These are phyloP conservation scores for Periophthalmus modestus DNA, from an alignment of 2,113 vertebrate genomes.

Conservation along the genomic window DNA sequence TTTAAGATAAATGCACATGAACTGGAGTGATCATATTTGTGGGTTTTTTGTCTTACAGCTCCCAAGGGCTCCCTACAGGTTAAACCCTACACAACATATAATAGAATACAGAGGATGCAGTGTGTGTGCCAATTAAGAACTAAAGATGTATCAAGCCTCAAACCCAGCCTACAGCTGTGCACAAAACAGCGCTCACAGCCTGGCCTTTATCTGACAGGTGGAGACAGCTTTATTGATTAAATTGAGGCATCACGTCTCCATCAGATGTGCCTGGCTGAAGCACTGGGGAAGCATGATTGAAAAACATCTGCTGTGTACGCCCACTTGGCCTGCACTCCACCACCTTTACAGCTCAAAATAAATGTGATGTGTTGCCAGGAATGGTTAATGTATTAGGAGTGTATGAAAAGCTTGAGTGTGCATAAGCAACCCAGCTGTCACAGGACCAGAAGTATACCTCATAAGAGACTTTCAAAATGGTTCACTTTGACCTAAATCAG, in stretches of 20 bases:
- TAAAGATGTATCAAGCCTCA: background rate
- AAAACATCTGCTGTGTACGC: slow-evolving; percentile 10
- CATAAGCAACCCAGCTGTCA: slow-evolving; percentile 1
- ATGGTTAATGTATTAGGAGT: background rate
- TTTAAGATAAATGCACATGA: background rate
- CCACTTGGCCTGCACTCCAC: background rate
- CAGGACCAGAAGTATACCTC: background rate
- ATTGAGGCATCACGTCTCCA: slow-evolving; percentile 10
- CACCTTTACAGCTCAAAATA: slow-evolving; percentile 10
- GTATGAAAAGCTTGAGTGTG: background rate
- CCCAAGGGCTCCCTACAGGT: background rate
- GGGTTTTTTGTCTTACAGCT: background rate
- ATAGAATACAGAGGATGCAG: background rate
- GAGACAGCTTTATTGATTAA: slow-evolving; percentile 10
- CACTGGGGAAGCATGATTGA: slow-evolving; percentile 5
- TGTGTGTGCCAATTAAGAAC: background rate
- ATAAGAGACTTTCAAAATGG: background rate
- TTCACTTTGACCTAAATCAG: background rate
- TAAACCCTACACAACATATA: background rate
- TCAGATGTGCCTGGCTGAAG: slow-evolving; percentile 3
- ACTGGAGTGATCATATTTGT: background rate
- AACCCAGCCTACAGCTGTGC: background rate
- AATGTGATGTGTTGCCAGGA: slow-evolving; percentile 2
- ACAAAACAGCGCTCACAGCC: background rate
- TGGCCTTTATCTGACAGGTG: slow-evolving; percentile 6